Conservation (phyloP, 2,888 invertebrate genomes). For the Dynastes tityus region DNA sequence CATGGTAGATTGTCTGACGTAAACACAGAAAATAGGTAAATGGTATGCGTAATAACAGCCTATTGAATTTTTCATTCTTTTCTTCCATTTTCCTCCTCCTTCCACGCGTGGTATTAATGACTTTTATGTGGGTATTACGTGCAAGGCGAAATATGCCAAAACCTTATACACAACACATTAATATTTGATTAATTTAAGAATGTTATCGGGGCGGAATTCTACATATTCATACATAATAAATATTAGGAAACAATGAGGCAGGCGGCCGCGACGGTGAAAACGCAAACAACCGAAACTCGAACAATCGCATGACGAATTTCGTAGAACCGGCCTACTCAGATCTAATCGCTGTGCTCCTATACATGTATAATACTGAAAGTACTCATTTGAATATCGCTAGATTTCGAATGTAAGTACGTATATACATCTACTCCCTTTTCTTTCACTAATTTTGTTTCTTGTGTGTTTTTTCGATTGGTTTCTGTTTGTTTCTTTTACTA, state of each 20-base stretch:
- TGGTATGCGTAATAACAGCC: too few relatives aligned
- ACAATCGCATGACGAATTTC: constrained; percentile 11
- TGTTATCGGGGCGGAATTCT: constrained; percentile 11
- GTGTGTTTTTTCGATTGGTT: background rate
- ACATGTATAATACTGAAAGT: background rate
- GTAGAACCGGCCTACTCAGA: background rate
- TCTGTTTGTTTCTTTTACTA: background rate
- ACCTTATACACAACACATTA: background rate
- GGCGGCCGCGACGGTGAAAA: background rate
- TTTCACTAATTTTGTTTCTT: background rate
- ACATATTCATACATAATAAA: background rate
- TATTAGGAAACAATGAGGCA: constrained; percentile 7
- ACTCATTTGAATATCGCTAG: background rate
- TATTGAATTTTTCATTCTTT: too few relatives aligned
- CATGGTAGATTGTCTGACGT: too few relatives aligned
- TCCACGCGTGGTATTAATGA: too few relatives aligned
- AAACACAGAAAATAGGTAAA: too few relatives aligned
- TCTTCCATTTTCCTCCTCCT: too few relatives aligned
- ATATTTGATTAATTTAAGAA: constrained; percentile 24
- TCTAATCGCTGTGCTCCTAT: too few relatives aligned
- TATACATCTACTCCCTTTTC: background rate
- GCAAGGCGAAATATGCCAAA: background rate
- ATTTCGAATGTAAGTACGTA: background rate
- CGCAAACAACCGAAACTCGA: constrained; percentile 10
- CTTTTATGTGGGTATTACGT: too few relatives aligned